Conservation (phyloP, 2,113 vertebrate species). For the Alouatta palliata region DNA sequence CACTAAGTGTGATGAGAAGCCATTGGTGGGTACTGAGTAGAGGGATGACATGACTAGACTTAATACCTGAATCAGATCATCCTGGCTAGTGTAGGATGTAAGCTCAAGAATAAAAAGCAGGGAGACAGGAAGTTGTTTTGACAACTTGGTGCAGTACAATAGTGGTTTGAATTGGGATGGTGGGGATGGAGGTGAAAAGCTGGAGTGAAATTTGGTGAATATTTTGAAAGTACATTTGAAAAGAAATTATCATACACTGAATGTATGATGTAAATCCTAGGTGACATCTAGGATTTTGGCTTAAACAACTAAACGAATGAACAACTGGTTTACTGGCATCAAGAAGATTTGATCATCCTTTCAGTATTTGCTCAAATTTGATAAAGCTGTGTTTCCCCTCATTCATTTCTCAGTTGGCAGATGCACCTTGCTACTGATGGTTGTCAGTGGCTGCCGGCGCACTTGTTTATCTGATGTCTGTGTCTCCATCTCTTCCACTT, state of each 20-base stretch:
- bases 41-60: accelerated
- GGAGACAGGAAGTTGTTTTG: not conserved
- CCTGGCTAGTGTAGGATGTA: too few species aligned
- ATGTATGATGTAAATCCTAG: not conserved
- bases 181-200: not conserved
- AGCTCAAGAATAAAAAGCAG: not conserved
- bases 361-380: not conserved
- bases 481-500: not conserved
- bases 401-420: not conserved
- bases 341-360: not conserved
- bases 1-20: not conserved
- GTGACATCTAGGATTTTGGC: not conserved
- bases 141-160: not conserved
- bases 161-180: not conserved
- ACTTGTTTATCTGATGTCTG: not conserved
- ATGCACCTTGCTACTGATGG: not conserved
- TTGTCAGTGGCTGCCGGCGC: not conserved
- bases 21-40: not conserved
- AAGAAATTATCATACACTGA: not conserved
- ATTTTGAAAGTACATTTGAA: not conserved
- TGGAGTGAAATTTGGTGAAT: not conserved
- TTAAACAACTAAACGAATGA: not conserved
- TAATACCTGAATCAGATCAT: not conserved
- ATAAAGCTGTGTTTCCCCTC: not conserved
- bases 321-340: not conserved